These are phyloP conservation scores for Drosophila macrothrix DNA, from an alignment of 2,888 invertebrate genomes.

Conservation along the genomic window DNA sequence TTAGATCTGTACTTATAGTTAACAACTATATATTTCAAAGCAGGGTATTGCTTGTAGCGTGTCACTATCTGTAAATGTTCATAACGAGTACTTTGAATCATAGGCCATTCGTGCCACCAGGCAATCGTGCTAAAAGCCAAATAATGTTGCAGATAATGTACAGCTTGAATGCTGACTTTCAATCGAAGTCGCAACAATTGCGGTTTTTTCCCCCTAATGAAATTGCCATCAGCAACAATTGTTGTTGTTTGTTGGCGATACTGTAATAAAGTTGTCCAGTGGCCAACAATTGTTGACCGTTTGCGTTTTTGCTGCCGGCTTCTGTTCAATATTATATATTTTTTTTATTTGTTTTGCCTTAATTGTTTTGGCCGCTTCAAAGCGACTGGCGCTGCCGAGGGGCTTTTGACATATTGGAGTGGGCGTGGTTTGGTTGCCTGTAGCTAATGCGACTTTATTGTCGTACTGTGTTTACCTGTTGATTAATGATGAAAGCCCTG, in stretches of 20 bases:
- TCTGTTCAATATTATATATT: conserved; percentile 7
- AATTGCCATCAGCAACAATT: conserved; percentile 13
- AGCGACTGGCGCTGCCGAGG: conserved; percentile 14
- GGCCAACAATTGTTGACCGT: conserved; percentile 46
- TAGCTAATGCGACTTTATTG: conserved; percentile 68
- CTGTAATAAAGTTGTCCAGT: conserved; percentile 45
- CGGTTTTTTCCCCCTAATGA: conserved; percentile 12
- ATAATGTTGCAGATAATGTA: conserved; percentile 32
- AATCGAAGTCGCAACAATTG: conserved; percentile 25
- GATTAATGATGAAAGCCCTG: conserved; percentile 64
- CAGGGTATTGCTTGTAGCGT: not conserved
- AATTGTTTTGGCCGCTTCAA: conserved; percentile 26
- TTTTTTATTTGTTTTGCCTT: not conserved
- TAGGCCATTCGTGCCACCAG: conserved; percentile 33
- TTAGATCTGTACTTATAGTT: not conserved
- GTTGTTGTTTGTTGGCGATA: conserved; percentile 27
- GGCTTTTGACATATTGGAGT: conserved; percentile 20
- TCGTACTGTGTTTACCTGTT: conserved; percentile 60
- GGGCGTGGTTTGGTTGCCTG: conserved; percentile 43
- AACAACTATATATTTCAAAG: not conserved
- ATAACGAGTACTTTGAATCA: conserved; percentile 7
- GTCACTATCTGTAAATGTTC: not conserved
- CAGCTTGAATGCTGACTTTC: conserved; percentile 30
- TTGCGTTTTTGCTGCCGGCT: conserved; percentile 18
- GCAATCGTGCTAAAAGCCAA: conserved; percentile 37